Evolutionary conservation across 2,113 vertebrate genomes (phyloP).

Genomic region (Corythornis vintsioides): DNA sequence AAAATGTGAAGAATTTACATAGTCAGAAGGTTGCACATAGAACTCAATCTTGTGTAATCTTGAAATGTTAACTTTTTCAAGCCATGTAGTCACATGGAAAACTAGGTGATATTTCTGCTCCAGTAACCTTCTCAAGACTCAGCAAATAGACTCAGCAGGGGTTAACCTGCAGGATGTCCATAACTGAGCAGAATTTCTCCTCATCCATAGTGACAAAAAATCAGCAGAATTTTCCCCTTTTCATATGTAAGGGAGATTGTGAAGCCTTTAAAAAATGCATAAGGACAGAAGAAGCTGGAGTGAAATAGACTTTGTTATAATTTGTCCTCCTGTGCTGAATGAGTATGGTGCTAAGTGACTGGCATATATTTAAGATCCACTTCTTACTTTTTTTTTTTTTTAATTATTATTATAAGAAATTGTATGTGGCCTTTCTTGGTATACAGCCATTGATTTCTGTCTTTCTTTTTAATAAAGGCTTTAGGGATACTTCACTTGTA

Average conservation of each 20-base stretch:
- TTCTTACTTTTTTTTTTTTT: not conserved
- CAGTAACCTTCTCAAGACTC: constrained; percentile 43
- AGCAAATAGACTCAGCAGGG: constrained; percentile 11
- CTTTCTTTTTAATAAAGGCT: not conserved
- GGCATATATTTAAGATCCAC: constrained; percentile 17
- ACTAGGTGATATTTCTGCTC: constrained; percentile 42
- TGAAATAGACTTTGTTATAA: constrained; percentile 10
- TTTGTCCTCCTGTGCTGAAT: constrained; percentile 37
- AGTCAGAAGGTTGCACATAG: not conserved
- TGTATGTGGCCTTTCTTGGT: not conserved
- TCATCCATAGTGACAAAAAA: not conserved
- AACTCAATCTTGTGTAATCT: constrained; percentile 30
- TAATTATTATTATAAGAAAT: not conserved
- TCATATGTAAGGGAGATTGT: constrained; percentile 18
- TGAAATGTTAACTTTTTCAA: constrained; percentile 55
- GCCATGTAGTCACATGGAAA: not conserved
- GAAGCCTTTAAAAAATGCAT: constrained; percentile 36
- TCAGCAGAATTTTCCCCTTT: constrained; percentile 53
- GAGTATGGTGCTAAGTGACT: constrained; percentile 43
- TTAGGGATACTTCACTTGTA: not conserved
- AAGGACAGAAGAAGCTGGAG: not conserved
- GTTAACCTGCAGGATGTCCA: constrained; percentile 38
- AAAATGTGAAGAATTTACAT: not conserved
- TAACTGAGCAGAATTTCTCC: constrained; percentile 17
- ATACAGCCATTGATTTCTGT: not conserved